Conservation (phyloP, 2,888 invertebrate species). For the Leucophora obtusa region DNA sequence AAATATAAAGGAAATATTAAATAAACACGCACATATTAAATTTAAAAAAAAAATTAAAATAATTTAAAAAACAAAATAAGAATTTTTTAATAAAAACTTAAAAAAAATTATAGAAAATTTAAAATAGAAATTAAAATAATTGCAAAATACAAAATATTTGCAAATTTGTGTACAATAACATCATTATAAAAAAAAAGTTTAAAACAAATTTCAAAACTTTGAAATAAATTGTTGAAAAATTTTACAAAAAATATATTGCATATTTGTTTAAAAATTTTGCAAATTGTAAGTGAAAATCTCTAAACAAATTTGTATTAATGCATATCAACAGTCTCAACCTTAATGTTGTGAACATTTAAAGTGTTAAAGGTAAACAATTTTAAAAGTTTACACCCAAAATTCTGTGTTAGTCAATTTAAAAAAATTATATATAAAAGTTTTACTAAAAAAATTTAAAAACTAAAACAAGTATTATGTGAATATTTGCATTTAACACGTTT, state of each 20-base stretch:
- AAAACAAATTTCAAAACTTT: background rate
- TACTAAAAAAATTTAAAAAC: background rate
- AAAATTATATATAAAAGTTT: background rate
- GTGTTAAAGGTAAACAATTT: conserved; percentile 4
- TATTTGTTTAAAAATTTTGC: background rate
- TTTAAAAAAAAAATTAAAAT: conserved; percentile 7
- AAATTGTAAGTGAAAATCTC: conserved; percentile 8
- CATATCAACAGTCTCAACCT: conserved; percentile 57
- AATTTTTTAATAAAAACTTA: background rate
- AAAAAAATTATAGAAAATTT: background rate
- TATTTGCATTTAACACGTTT: conserved; percentile 31
- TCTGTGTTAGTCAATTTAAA: conserved; percentile 3
- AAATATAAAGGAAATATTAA: conserved; percentile 12
- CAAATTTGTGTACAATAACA: background rate
- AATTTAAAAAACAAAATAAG: conserved; percentile 14
- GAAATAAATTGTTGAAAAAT: conserved; percentile 2
- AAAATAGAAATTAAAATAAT: background rate
- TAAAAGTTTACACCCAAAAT: conserved; percentile 4
- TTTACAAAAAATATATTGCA: background rate
- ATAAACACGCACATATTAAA: conserved; percentile 33
- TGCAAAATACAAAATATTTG: background rate
- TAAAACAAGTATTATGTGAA: background rate
- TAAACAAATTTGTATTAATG: conserved; percentile 25
- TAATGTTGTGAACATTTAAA: conserved; percentile 34
- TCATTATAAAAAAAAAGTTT: background rate